Evolutionary conservation across 2,797 vertebrate genomes (phyloP).

Genomic region (Loris lydekkerianus): DNA sequence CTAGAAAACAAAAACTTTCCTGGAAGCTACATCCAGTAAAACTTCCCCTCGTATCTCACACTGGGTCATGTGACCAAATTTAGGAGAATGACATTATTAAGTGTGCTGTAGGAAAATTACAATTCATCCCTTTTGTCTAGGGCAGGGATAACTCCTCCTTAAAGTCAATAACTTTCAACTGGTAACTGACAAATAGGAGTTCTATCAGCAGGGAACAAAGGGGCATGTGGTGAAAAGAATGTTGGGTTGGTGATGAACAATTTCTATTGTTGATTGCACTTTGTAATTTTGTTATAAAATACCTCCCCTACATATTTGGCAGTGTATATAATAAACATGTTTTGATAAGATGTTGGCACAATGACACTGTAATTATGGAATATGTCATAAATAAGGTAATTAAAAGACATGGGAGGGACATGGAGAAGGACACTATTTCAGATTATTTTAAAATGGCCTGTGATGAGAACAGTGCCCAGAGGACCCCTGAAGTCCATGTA

Average conservation of each 20-base stretch:
- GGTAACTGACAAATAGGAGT: not conserved
- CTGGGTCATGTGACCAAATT: not conserved
- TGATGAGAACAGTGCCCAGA: not conserved
- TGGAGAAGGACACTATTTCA: not conserved
- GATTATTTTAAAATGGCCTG: not conserved
- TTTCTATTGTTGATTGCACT: not conserved
- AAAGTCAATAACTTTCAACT: not conserved
- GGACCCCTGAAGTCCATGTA: not conserved
- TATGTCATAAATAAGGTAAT: not conserved
- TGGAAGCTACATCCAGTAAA: not conserved
- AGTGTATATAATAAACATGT: not conserved
- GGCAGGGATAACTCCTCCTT: not conserved
- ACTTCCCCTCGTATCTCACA: not conserved
- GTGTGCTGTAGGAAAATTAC: not conserved
- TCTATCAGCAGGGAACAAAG: not conserved
- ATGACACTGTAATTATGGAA: not conserved
- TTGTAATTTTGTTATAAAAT: not conserved
- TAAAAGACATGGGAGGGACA: not conserved
- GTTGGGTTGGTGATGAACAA: not conserved
- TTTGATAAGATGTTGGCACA: not conserved
- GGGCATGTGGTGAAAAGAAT: not conserved
- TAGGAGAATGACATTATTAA: not conserved
- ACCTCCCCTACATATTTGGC: not conserved
- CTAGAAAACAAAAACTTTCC: conserved; percentile 36
- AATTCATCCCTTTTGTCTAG: not conserved